Percentiles rank a stretch among this genome's conserved stretches.
These are phyloP conservation scores for Simalia tracyae DNA, from an alignment of 2,797 vertebrate genomes.

Conservation along the genomic window DNA sequence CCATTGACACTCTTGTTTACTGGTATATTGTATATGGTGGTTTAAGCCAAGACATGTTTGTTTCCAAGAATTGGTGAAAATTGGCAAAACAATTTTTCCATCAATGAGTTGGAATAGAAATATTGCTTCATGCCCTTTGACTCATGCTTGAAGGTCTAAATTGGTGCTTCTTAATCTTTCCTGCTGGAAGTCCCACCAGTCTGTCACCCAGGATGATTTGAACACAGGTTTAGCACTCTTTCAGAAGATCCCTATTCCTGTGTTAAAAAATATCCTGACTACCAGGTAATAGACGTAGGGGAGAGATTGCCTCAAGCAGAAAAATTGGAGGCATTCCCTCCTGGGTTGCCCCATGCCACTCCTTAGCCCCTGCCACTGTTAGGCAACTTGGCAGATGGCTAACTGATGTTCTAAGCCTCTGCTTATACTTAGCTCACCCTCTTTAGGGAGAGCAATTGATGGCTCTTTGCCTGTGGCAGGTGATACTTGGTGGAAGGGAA, in stretches of 20 bases:
- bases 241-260: neutral
- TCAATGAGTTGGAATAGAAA: neutral
- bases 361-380: neutral
- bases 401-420: neutral
- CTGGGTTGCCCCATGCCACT: neutral
- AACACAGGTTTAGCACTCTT: neutral
- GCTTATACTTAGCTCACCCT: neutral
- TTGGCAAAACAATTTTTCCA: neutral
- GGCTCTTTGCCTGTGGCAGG: neutral
- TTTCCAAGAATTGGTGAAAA: neutral
- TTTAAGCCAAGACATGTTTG: neutral
- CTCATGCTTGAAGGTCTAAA: neutral
- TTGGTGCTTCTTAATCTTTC: neutral
- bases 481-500: neutral
- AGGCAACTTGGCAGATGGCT: neutral
- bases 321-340: neutral
- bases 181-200: neutral
- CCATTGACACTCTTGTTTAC: neutral
- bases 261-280: neutral
- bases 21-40: neutral
- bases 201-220: neutral
- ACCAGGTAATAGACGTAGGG: neutral
- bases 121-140: neutral
- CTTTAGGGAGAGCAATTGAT: neutral
- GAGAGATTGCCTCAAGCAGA: neutral